A percentile compares a stretch with the other conserved stretches of the same genome.
Evolutionary conservation across 2,113 vertebrate species (phyloP).

Genomic region (mouse (Mus musculus)): DNA sequence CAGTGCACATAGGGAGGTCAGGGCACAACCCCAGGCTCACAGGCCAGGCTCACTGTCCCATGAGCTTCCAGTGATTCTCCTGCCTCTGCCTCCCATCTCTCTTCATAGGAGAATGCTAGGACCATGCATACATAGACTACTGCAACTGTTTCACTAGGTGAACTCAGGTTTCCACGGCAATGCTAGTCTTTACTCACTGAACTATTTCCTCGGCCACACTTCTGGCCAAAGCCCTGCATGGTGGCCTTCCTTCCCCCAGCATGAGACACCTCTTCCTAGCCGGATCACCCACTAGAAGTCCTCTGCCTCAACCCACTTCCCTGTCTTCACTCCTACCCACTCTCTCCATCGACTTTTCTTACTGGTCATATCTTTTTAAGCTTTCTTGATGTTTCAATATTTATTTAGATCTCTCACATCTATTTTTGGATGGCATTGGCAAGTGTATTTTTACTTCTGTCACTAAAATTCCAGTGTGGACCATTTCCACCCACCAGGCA

Average conservation of each 20-base stretch:
- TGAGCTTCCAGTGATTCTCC: background rate
- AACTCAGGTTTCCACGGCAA: background rate
- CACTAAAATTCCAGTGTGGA: background rate
- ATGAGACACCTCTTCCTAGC: background rate
- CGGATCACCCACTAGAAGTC: background rate
- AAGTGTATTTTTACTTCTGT: background rate
- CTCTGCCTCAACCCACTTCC: too few species aligned
- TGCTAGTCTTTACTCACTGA: background rate
- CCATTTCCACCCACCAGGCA: background rate
- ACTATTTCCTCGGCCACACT: background rate
- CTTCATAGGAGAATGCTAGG: background rate
- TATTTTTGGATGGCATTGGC: background rate
- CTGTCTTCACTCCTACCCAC: background rate
- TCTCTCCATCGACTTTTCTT: background rate
- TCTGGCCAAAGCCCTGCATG: fast-evolving
- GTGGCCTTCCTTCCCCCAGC: fast-evolving
- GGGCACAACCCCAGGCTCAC: background rate
- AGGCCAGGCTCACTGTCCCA: background rate
- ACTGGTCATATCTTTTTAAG: background rate
- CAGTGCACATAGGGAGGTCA: background rate
- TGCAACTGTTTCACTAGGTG: background rate
- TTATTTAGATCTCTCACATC: background rate
- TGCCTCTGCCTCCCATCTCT: background rate
- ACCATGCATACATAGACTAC: too few species aligned
- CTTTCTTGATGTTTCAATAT: background rate